A percentile compares a stretch with the other conserved stretches of the same genome.
These are phyloP conservation scores for Orchesella flavescens DNA, from an alignment of 2,888 invertebrate genomes.

Conservation along the genomic window DNA sequence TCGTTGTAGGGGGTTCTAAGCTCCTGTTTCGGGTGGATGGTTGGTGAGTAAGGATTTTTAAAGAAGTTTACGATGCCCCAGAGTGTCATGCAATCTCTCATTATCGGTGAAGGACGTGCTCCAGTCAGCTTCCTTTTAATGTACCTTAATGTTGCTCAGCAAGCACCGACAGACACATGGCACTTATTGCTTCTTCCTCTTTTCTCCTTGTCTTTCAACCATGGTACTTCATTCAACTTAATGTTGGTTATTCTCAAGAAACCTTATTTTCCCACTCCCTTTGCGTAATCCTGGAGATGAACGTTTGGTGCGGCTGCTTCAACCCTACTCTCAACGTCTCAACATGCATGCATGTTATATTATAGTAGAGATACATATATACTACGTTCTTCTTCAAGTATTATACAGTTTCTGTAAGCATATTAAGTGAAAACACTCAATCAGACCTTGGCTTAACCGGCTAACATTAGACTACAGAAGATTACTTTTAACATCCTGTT, in stretches of 20 bases:
- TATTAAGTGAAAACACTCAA: conserved; percentile 64
- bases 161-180: conserved; percentile 42
- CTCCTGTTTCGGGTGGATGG: neutral
- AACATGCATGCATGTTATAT: neutral
- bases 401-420: conserved; percentile 1
- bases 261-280: conserved; percentile 37
- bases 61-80: conserved; percentile 70
- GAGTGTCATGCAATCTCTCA: conserved; percentile 71
- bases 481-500: conserved; percentile 54
- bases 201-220: conserved; percentile 44
- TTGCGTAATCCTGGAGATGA: conserved; percentile 45
- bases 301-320: conserved; percentile 30
- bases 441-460: conserved; percentile 55
- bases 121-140: conserved; percentile 61
- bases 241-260: conserved; percentile 46
- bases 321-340: neutral
- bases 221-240: conserved; percentile 52
- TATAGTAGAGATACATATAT: too few relatives aligned
- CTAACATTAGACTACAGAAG: conserved; percentile 33
- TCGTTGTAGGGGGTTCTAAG: too few relatives aligned
- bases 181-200: conserved; percentile 44
- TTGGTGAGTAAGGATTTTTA: conserved; percentile 44
- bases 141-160: conserved; percentile 50
- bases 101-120: conserved; percentile 71
- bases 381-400: neutral